phyloP scores from a whole-genome alignment of 2,888 invertebrate genomes.

The Alsophila aescularia region DNA sequence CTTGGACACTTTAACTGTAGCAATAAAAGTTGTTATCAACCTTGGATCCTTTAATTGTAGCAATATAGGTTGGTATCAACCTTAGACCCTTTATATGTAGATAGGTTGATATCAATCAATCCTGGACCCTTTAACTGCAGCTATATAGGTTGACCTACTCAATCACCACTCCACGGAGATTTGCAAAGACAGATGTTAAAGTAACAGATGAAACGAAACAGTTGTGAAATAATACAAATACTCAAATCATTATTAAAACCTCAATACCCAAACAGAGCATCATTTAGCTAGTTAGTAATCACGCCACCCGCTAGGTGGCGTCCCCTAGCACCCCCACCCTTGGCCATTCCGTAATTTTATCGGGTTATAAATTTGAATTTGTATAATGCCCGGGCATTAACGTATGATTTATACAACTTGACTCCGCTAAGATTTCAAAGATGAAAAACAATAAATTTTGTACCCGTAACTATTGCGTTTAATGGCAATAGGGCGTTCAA shows the following conservation, averaged over 20 bases:
- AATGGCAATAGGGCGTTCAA: slow-evolving; percentile 57
- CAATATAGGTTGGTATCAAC: too few relatives aligned
- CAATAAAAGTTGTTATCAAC: too few relatives aligned
- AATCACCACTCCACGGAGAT: too few relatives aligned
- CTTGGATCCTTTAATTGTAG: too few relatives aligned
- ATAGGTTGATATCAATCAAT: too few relatives aligned
- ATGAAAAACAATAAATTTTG: slow-evolving; percentile 85
- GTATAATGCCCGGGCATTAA: slow-evolving; percentile 83
- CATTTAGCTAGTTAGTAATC: slow-evolving; percentile 65
- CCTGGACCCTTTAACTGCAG: too few relatives aligned
- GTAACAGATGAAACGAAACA: background rate
- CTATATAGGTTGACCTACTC: too few relatives aligned
- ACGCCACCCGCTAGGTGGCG: slow-evolving; percentile 26
- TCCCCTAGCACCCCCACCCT: slow-evolving; percentile 37
- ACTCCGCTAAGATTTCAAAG: slow-evolving; percentile 84
- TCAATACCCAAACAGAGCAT: slow-evolving; percentile 57
- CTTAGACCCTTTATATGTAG: too few relatives aligned
- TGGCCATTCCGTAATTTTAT: slow-evolving; percentile 83
- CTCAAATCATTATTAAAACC: slow-evolving; percentile 5
- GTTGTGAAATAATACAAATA: background rate
- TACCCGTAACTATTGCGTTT: slow-evolving; percentile 81
- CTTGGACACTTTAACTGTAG: too few relatives aligned
- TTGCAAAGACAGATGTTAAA: too few relatives aligned
- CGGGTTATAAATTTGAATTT: slow-evolving; percentile 85
- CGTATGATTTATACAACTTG: slow-evolving; percentile 84